A percentile compares a stretch with the other conserved stretches of the same genome.
Conservation (phyloP, 2,113 vertebrate species). For the Embiotoca jacksoni region DNA sequence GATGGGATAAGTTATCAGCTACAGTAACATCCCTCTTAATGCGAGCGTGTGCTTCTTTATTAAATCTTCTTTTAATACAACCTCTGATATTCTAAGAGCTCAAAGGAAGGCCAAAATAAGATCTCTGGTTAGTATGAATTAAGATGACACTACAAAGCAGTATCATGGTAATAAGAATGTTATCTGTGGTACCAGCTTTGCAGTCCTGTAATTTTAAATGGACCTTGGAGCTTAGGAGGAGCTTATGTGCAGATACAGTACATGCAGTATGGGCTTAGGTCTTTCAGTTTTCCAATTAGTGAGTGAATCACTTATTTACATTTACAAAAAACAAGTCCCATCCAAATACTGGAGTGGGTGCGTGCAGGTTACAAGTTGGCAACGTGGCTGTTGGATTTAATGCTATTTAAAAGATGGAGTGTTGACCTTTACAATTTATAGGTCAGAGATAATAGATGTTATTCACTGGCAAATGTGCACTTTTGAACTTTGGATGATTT, state of each 20-base stretch:
- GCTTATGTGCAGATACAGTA: constrained; percentile 18
- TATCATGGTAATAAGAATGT: constrained; percentile 49
- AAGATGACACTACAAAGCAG: constrained; percentile 56
- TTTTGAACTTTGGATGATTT: too few relatives aligned
- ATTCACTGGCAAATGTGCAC: too few relatives aligned
- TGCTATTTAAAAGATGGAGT: too few relatives aligned
- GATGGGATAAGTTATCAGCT: constrained; percentile 39
- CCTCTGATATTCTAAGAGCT: constrained; percentile 35
- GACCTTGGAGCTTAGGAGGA: constrained; percentile 32
- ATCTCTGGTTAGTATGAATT: constrained; percentile 61
- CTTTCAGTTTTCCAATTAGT: background rate
- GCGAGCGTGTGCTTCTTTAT: constrained; percentile 24
- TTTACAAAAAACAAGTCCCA: background rate
- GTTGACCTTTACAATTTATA: background rate
- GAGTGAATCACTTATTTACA: constrained; percentile 16
- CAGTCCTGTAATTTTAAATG: constrained; percentile 34
- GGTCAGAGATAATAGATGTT: too few relatives aligned
- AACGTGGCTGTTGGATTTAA: too few relatives aligned
- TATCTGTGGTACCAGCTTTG: constrained; percentile 52
- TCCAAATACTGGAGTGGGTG: background rate
- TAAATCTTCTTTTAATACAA: constrained; percentile 48
- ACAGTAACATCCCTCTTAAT: constrained; percentile 30
- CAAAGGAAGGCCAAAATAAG: constrained; percentile 49
- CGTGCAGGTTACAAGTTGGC: constrained; percentile 1
- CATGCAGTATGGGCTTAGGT: background rate